A percentile compares a stretch with the other conserved stretches of the same genome.
Conservation (phyloP, 2,113 vertebrate species). For the Felis chaus region DNA sequence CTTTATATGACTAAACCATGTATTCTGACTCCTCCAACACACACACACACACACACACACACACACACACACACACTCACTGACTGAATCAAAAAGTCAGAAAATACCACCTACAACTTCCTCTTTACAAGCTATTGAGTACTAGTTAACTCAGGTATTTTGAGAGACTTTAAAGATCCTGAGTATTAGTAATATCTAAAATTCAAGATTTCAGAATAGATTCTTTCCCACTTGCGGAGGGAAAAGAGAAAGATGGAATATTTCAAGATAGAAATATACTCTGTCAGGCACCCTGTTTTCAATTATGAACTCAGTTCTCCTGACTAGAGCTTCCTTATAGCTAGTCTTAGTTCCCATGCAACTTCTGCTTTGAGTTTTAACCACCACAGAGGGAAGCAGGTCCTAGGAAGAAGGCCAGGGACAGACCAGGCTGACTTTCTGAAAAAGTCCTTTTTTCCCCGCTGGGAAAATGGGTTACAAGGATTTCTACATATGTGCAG, state of each 20-base stretch:
- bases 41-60: not conserved
- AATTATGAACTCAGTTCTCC: too few relatives aligned
- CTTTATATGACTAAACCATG: not conserved
- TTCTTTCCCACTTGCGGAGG: not conserved
- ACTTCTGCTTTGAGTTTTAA: constrained; percentile 17
- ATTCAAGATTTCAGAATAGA: not conserved
- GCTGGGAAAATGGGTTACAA: not conserved
- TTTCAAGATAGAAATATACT: not conserved
- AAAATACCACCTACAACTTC: not conserved
- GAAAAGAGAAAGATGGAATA: not conserved
- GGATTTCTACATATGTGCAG: not conserved
- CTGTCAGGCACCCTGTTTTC: not conserved
- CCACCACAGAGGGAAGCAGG: not conserved
- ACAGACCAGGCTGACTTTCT: not conserved
- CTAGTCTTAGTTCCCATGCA: not conserved
- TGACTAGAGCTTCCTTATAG: not conserved
- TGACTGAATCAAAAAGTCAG: not conserved
- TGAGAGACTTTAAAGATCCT: not conserved
- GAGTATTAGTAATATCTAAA: not conserved
- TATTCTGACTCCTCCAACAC: not conserved
- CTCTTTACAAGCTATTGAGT: not conserved
- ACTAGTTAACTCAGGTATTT: not conserved
- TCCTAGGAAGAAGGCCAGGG: not conserved
- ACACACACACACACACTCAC: not conserved
- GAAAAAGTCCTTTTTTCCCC: not conserved